These are phyloP conservation scores for Sesia apiformis DNA, from an alignment of 2,888 invertebrate genomes.

Conservation along the genomic window DNA sequence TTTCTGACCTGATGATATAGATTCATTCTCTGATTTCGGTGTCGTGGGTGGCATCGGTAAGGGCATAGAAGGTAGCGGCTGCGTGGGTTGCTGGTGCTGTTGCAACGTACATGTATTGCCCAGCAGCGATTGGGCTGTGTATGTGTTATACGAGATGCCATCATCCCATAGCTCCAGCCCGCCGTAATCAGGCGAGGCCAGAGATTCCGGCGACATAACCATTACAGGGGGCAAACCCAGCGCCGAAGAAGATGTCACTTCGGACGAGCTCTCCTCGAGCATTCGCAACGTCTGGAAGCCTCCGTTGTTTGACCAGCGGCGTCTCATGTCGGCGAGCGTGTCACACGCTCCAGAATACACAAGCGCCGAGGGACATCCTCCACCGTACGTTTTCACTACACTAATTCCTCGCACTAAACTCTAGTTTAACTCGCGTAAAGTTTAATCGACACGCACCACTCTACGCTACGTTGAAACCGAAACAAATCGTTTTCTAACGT, in stretches of 20 bases:
- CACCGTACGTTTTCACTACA: conserved; percentile 65
- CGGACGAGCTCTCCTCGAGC: conserved; percentile 82
- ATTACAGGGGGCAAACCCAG: conserved; percentile 81
- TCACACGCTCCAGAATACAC: conserved; percentile 57
- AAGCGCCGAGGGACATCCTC: conserved; percentile 62
- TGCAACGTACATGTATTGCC: conserved; percentile 68
- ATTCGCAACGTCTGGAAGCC: conserved; percentile 78
- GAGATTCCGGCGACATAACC: conserved; percentile 84
- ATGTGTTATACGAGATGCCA: conserved; percentile 54
- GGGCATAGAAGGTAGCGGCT: conserved; percentile 70
- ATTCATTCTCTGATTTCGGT: conserved; percentile 71
- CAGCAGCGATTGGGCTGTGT: conserved; percentile 57
- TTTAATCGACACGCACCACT: conserved; percentile 50
- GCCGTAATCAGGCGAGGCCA: conserved; percentile 84
- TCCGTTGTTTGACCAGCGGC: conserved; percentile 85
- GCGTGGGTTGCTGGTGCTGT: conserved; percentile 64
- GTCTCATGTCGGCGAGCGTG: conserved; percentile 78
- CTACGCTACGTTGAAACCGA: conserved; percentile 45
- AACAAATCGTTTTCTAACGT: conserved; percentile 49
- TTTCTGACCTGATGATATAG: conserved; percentile 68
- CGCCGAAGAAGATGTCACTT: conserved; percentile 85
- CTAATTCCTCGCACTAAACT: conserved; percentile 65
- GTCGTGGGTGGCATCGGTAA: conserved; percentile 67
- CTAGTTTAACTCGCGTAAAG: conserved; percentile 37
- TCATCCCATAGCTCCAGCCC: conserved; percentile 88